Conservation (phyloP, 2,797 vertebrate species). For the Halcyon badia region DNA sequence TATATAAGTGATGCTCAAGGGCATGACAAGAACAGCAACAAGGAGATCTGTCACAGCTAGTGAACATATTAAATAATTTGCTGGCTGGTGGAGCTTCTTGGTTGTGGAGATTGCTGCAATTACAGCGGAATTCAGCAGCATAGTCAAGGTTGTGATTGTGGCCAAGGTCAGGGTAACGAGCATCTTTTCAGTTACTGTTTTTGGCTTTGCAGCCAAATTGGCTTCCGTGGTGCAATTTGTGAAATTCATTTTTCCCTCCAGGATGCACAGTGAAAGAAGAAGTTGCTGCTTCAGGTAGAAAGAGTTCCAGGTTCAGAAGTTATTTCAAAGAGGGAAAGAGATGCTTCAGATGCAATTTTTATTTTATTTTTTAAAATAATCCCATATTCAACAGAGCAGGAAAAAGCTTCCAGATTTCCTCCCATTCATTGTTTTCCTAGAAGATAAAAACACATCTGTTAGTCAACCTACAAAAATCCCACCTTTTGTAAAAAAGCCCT, state of each 20-base stretch:
- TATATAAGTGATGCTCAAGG: conserved; percentile 90
- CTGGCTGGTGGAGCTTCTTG: conserved; percentile 90
- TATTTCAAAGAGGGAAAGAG: conserved; percentile 4
- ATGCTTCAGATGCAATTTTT: not conserved
- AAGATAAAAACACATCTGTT: conserved; percentile 53
- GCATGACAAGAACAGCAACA: conserved; percentile 91
- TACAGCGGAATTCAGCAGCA: conserved; percentile 86
- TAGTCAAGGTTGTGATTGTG: conserved; percentile 85
- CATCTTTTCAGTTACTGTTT: conserved; percentile 83
- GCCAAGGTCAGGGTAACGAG: conserved; percentile 83
- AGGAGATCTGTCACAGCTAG: conserved; percentile 92
- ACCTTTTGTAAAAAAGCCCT: not conserved
- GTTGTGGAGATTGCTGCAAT: conserved; percentile 89
- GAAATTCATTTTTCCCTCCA: conserved; percentile 80
- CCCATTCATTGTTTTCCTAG: conserved; percentile 55
- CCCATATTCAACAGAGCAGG: conserved; percentile 8
- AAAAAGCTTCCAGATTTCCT: conserved; percentile 20
- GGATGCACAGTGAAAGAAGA: not conserved
- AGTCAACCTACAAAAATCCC: not conserved
- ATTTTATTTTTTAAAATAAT: not conserved
- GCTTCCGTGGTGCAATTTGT: conserved; percentile 85
- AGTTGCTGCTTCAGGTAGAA: not conserved
- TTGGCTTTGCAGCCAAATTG: conserved; percentile 57
- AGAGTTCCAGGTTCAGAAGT: conserved; percentile 11
- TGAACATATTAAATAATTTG: conserved; percentile 94